These are phyloP conservation scores for Danionella cerebrum DNA, from an alignment of 2,113 vertebrate genomes.

Conservation along the genomic window DNA sequence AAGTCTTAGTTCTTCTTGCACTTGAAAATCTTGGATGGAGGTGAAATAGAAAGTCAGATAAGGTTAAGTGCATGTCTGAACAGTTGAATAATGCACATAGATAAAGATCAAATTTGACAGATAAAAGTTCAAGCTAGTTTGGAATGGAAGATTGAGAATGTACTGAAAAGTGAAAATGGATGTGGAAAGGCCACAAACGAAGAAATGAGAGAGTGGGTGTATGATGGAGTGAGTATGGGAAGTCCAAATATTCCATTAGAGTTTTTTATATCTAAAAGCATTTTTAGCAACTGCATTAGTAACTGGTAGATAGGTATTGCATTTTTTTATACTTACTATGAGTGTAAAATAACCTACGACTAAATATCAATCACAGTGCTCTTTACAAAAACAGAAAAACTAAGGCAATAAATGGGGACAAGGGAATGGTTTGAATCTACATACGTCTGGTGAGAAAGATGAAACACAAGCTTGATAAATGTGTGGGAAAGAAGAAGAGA, in stretches of 20 bases:
- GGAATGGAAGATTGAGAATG: neutral
- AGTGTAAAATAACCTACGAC: too few species aligned
- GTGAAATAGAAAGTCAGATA: conserved; percentile 22
- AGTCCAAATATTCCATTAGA: too few species aligned
- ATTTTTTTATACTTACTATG: too few species aligned
- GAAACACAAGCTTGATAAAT: neutral
- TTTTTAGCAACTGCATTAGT: too few species aligned
- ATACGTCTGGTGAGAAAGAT: neutral
- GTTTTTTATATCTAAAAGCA: too few species aligned
- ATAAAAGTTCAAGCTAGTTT: neutral
- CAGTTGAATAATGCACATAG: conserved; percentile 9
- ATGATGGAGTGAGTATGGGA: neutral
- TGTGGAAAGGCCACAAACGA: neutral
- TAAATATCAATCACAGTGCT: too few species aligned
- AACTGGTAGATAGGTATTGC: too few species aligned
- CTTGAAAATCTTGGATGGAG: conserved; percentile 21
- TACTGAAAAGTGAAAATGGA: neutral
- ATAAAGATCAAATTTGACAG: neutral
- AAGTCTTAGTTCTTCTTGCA: neutral
- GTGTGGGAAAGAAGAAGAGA: neutral
- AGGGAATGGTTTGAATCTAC: neutral
- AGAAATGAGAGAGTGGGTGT: neutral
- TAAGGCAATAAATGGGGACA: neutral
- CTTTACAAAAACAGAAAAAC: neutral
- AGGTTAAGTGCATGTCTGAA: conserved; percentile 24